phyloP scores from a whole-genome alignment of 2,113 vertebrate genomes.

The Felis chaus region DNA sequence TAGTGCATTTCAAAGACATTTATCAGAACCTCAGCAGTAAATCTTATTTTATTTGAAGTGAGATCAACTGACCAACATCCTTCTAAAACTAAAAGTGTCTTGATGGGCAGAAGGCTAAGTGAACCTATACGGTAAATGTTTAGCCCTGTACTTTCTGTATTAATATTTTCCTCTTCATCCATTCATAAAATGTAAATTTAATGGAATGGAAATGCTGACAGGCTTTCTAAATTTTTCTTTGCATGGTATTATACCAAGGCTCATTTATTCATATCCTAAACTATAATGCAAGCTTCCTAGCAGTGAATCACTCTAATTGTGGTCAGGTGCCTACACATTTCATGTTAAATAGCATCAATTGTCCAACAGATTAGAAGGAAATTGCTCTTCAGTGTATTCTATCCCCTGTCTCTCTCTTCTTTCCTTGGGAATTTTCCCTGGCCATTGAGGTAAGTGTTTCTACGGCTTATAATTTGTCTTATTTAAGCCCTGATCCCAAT shows the following conservation, averaged over 20 bases:
- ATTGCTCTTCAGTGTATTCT: neutral
- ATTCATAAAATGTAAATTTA: conserved; percentile 37
- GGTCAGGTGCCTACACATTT: neutral
- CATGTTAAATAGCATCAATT: neutral
- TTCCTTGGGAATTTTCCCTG: neutral
- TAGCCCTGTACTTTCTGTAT: neutral
- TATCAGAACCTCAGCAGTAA: neutral
- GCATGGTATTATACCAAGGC: neutral
- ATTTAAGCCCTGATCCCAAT: conserved; percentile 9
- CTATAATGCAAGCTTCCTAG: neutral
- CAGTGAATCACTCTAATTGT: neutral
- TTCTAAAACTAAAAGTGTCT: neutral
- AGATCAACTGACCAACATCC: neutral
- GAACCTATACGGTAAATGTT: neutral
- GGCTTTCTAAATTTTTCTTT: conserved; percentile 13
- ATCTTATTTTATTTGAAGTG: neutral
- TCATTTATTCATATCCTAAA: conserved; percentile 12
- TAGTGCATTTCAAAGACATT: neutral
- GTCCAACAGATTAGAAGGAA: neutral
- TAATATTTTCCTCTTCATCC: neutral
- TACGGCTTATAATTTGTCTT: conserved; percentile 32
- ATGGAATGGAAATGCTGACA: conserved; percentile 4
- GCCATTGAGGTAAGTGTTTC: neutral
- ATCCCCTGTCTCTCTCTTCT: neutral
- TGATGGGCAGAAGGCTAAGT: neutral